Evolutionary conservation across 2,888 invertebrate genomes (phyloP), one percentile per base, ranked within the genome.

Genomic region (Drosophila meridiana): DNA sequence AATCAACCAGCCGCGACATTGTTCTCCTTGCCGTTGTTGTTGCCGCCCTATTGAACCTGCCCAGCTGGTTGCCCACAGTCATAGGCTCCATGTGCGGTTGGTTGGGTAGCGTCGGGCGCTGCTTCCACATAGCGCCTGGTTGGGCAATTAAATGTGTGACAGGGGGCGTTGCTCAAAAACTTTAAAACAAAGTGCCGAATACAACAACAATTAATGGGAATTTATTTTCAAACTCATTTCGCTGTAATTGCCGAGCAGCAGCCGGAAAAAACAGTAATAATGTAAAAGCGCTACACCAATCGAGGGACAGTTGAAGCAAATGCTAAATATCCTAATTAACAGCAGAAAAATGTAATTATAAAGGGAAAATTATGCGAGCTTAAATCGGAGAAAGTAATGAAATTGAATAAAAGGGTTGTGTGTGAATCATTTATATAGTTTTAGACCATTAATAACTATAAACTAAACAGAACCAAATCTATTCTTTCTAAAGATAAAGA

Each of bases 211-310:
- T 86, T 85, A 88, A 85, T 83, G 81, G 71, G 82, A 77, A 87
- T 86, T 87, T 86, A 87, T 86, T 86, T 82, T 76, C 84, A 71
- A 79, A 76, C 86, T 82, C 85, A 87, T 86, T 86, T 87, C 78
- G 84, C 83, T 78, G 81, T 85, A 84, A 85, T 87, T 84, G 87
- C 87, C 57, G 56, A 59, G 71, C 74, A 66, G 64, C 28, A 70
- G 69, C 68, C 75, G 67, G 63, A 50, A 59, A 45, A 45, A 50
- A 63, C 77, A 53, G n/a, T 56, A 63, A 53, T 55, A 55, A 38
- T 11, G 13, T 50, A n/a, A 34, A 40, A 20, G 42, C 26, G n/a
- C 28, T 30, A 38, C 38, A 32, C 30, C 14, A 45, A 59, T 26
- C 68, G 68, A 66, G 68, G 68, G 50, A 4, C 36, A 52, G 14